Conservation (phyloP, 2,797 vertebrate species). For the Rhynchonycteris naso region DNA sequence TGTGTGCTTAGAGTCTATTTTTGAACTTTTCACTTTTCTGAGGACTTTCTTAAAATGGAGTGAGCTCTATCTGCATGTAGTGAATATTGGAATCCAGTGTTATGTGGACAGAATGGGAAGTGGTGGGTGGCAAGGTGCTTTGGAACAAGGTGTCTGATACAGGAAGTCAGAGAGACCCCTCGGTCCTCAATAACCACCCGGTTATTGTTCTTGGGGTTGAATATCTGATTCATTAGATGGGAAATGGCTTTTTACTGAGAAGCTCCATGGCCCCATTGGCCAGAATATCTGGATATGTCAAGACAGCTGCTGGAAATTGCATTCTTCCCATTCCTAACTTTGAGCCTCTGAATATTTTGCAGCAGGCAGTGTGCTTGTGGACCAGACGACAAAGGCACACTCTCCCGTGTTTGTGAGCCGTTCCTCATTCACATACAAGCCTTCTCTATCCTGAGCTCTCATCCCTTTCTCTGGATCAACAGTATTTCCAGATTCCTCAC, state of each 20-base stretch:
- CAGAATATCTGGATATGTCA: not conserved
- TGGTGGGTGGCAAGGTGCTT: not conserved
- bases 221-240: conserved; percentile 19
- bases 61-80: not conserved
- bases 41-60: not conserved
- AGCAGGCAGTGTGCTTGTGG: not conserved
- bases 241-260: conserved; percentile 2
- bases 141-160: not conserved
- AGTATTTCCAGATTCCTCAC: conserved; percentile 37
- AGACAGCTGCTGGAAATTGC: not conserved
- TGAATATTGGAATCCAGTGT: not conserved
- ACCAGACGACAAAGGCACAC: not conserved
- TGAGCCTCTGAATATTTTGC: not conserved
- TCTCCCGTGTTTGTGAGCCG: not conserved
- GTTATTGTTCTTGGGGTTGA: not conserved
- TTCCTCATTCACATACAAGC: not conserved
- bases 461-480: conserved; percentile 23
- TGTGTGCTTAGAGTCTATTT: not conserved
- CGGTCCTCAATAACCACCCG: not conserved
- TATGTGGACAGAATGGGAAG: accelerated
- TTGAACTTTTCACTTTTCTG: not conserved
- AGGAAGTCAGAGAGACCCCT: not conserved
- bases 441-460: not conserved
- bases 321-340: not conserved
- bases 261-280: too few relatives aligned